Base-by-base conservation (phyloP, 2,797 vertebrate species). In the Ctenopoma multispine region DNA sequence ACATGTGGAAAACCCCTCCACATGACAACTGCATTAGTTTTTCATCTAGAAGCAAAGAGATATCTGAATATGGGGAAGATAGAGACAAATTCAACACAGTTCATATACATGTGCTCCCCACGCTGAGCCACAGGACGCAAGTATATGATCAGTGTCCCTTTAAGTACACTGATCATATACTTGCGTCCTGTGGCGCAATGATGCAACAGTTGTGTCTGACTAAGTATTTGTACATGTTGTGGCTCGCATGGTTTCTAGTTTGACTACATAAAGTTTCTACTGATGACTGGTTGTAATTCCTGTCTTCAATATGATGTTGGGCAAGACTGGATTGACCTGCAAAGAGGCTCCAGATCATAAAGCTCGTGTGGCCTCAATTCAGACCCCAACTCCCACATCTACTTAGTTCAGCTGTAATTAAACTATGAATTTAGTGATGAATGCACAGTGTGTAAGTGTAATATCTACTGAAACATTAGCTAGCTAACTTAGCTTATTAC, bases 171-270 rank as follows among this genome's bases (percentile, higher is more conserved):
- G n/a, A n/a, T n/a, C n/a, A n/a, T n/a, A n/a, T n/a, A n/a, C n/a
- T n/a, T n/a, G n/a, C n/a, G n/a, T n/a, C n/a, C n/a, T n/a, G n/a
- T n/a, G n/a, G n/a, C n/a, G n/a, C n/a, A 11, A 70, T 74, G 27
- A 29, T 4, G 51, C 51, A 63, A 61, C 13, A 13, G 9, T 17
- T 56, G 3, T n/a, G 43, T 59, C 43, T 29, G 43, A 20, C 15
- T 5, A 12, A 21, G 29, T 11, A 17, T 20, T 17, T 15, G 17
- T 4, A n/a, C 68, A 21, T 60, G 84, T 60, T 14, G 53, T 13
- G 31, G 24, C 72, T 0, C 7, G 74, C 7, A 6, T 1, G 40
- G 73, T 59, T 83, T 77, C 56, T 62, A 15, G 13, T 50, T 41
- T 48, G 63, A 58, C 40, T 59, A 38, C n/a, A n/a, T 4, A 50